Evolutionary conservation across 2,797 vertebrate genomes (phyloP).

Genomic region (Malurus leucopterus): DNA sequence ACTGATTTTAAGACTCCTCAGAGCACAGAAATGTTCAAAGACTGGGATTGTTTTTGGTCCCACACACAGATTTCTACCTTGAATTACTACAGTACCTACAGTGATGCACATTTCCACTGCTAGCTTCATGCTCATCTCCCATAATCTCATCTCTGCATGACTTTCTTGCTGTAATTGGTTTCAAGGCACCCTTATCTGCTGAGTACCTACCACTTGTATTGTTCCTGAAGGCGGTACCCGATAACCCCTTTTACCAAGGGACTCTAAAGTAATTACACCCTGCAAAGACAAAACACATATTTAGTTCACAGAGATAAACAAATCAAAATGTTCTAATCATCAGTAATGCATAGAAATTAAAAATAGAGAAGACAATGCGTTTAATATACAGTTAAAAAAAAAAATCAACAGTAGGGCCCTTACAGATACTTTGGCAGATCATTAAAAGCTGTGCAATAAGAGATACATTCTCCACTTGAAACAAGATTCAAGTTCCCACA

Average conservation of each 20-base stretch:
- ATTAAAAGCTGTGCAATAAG: neutral
- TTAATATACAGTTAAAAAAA: neutral
- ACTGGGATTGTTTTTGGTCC: neutral
- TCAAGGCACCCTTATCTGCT: constrained; percentile 30
- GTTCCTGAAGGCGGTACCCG: constrained; percentile 99
- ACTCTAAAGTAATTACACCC: constrained; percentile 98
- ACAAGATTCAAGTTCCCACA: neutral
- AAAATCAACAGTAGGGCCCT: neutral
- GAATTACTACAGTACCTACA: neutral
- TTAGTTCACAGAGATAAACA: constrained; percentile 33
- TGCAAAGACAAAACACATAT: constrained; percentile 48
- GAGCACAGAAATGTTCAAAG: neutral
- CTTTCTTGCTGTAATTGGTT: constrained; percentile 19
- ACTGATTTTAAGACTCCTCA: neutral
- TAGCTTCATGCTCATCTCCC: constrained; percentile 37
- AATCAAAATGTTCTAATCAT: neutral
- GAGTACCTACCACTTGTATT: constrained; percentile 96
- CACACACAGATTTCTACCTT: neutral
- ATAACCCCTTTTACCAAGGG: constrained; percentile 97
- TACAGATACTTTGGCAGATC: neutral
- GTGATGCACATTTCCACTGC: constrained; percentile 22
- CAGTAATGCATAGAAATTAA: neutral
- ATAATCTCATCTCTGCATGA: constrained; percentile 44
- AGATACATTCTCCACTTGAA: neutral
- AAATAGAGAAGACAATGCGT: neutral